phyloP scores from a whole-genome alignment of 2,797 vertebrate species.

The Catostomus latipinnis region DNA sequence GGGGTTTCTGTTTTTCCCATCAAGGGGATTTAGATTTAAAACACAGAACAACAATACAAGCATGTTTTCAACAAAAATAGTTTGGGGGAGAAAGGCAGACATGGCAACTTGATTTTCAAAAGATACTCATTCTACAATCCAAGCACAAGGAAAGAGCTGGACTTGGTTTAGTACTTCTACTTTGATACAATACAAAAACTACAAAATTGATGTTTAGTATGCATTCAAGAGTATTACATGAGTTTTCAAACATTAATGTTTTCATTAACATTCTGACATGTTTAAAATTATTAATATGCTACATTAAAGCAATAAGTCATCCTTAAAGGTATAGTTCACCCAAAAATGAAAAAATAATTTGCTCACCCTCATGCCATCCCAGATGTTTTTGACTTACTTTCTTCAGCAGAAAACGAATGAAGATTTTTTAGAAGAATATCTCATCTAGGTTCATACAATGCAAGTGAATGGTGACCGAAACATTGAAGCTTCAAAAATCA shows the following conservation, averaged over 20 bases:
- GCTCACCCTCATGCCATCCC: too few relatives aligned
- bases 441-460: too few relatives aligned
- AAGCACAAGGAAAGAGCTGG: neutral
- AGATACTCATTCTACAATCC: too few relatives aligned
- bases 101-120: neutral
- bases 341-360: too few relatives aligned
- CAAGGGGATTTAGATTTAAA: neutral
- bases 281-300: neutral
- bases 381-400: too few relatives aligned
- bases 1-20: neutral
- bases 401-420: too few relatives aligned
- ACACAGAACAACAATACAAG: neutral
- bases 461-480: too few relatives aligned
- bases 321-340: too few relatives aligned
- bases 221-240: neutral
- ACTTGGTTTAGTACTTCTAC: neutral
- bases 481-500: too few relatives aligned
- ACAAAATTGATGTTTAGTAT: neutral
- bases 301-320: neutral
- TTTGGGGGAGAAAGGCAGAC: neutral
- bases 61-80: neutral
- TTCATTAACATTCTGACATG: neutral
- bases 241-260: neutral
- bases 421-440: too few relatives aligned
- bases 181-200: neutral